phyloP scores from a whole-genome alignment of 2,888 invertebrate genomes.

The Odontocolon sp. region DNA sequence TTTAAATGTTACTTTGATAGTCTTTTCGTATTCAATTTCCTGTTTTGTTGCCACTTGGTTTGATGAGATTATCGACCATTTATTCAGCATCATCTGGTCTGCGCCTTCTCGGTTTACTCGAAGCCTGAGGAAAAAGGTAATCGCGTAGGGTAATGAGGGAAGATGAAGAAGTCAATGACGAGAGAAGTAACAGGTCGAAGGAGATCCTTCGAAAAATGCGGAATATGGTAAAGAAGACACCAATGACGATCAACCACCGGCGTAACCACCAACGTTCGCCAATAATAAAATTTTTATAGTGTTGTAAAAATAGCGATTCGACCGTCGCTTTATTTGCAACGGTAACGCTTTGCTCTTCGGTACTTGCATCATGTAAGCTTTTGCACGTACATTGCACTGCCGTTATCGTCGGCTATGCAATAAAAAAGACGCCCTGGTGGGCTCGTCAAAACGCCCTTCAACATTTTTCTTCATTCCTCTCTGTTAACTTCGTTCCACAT shows the following conservation, averaged over 20 bases:
- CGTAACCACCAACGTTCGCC: constrained; percentile 22
- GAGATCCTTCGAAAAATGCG: not conserved
- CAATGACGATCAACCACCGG: constrained; percentile 33
- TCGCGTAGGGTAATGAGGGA: constrained; percentile 35
- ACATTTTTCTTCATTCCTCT: not conserved
- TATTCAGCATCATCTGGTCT: constrained; percentile 5
- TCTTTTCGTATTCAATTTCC: too few relatives aligned
- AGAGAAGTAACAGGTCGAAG: constrained; percentile 7
- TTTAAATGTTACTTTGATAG: too few relatives aligned
- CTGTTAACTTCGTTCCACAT: not conserved
- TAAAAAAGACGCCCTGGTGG: constrained; percentile 50
- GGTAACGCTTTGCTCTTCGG: constrained; percentile 15
- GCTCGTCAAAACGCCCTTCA: constrained; percentile 40
- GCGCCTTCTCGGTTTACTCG: not conserved
- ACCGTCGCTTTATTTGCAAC: constrained; percentile 48
- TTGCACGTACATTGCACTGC: constrained; percentile 24
- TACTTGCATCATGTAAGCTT: constrained; percentile 15
- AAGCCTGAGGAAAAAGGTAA: constrained; percentile 35
- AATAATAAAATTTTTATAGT: constrained; percentile 61
- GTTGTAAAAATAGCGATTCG: constrained; percentile 59
- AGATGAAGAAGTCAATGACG: constrained; percentile 31
- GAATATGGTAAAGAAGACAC: constrained; percentile 25
- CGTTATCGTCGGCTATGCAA: constrained; percentile 39
- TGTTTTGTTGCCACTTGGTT: not conserved
- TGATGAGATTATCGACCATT: constrained; percentile 35